Evolutionary conservation across 2,113 vertebrate genomes (phyloP), one percentile per base, ranked within the genome.

Genomic region (Urocynchramus pylzowi): DNA sequence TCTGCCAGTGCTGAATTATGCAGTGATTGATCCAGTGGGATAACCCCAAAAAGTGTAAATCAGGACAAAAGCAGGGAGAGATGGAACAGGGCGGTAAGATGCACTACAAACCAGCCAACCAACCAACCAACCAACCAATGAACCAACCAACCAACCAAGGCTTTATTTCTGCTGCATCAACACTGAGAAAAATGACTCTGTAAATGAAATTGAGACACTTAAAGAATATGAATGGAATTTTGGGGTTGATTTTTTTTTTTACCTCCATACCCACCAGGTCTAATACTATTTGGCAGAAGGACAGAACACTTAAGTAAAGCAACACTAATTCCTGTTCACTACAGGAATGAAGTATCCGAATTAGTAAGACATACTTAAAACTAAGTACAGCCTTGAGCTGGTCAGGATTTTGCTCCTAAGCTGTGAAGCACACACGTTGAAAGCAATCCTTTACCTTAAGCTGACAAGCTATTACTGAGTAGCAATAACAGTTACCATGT

Each of bases 131-230:
- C n/a, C n/a, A n/a, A n/a, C n/a, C n/a, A n/a, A n/a, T n/a, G n/a
- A n/a, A n/a, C n/a, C n/a, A n/a, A n/a, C n/a, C 37, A 77, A 30
- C 49, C 78, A 83, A 83, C 37, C 53, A 76, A 68, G 63, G 33
- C 37, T 73, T 93, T 77, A 23, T 77, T 96, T 91, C 67, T 94
- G 82, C 91, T 94, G 67, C 45, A 75, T 94, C 92, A 78, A 92
- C 90, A 78, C 37, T 35, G 77, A 75, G 85, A 89, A 35, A 71
- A 90, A 87, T 75, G 39, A 37, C 53, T 75, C 28, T 78, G 68
- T 71, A 87, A 84, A 96, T 65, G 37, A 90, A 78, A 88, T 10
- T 44, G 44, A 60, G 53, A 87, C 6, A n/a, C 52, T 30, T 60
- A 68, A 85, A 65, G 7, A 83, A 88, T 93, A 87, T 20, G 0